Base-by-base conservation (phyloP, 2,797 vertebrate genomes). In the Crotalus adamanteus region DNA sequence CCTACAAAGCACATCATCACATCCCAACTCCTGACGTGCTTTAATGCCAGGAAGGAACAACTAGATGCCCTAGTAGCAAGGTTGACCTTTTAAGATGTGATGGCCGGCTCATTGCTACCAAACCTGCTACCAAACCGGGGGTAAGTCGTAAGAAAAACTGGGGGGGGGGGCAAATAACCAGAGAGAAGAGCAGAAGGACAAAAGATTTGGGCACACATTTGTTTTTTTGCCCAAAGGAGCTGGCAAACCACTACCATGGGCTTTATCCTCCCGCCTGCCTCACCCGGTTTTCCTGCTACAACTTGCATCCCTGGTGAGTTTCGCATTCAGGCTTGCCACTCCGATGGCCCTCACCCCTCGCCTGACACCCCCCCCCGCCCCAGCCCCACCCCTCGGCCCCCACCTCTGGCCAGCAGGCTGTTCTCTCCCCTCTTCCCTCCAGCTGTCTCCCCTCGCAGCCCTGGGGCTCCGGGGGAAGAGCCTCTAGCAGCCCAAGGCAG, bases 171-270 rank as follows among this genome's bases (percentile, higher is more conserved):
- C 3, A 2, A 3, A 65, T 6, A 69, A 28, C 26, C 26, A 26
- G 5, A 9, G 11, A 1, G 16, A 37, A 31, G n/a, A 83, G 1
- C 37, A 47, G 37, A 42, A 78, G 73, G 37, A 22, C 37, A 47
- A 25, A 47, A 1, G 73, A 9, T 0, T 1, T 0, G 63, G 65
- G 18, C 26, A 3, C 1, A 0, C 28, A 3, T 57, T n/a, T 55
- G 6, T 25, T 3, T 53, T 22, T 88, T 59, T 1, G 6, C 42
- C 25, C 59, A 57, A 26, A 51, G 7, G 16, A 25, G 25, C 60
- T 26, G 18, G 26, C 56, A 53, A 53, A 53, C 51, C 51, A 55
- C 59, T 22, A 26, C 22, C 20, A 3, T 31, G 51, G 55, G 22
- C 86, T 31, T 14, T 73, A 26, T 13, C 31, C 3, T 26, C 12